Percentiles rank a stretch among this genome's conserved stretches.
Evolutionary conservation across 2,888 invertebrate genomes (phyloP).

Genomic region (Euzophera pinguis): DNA sequence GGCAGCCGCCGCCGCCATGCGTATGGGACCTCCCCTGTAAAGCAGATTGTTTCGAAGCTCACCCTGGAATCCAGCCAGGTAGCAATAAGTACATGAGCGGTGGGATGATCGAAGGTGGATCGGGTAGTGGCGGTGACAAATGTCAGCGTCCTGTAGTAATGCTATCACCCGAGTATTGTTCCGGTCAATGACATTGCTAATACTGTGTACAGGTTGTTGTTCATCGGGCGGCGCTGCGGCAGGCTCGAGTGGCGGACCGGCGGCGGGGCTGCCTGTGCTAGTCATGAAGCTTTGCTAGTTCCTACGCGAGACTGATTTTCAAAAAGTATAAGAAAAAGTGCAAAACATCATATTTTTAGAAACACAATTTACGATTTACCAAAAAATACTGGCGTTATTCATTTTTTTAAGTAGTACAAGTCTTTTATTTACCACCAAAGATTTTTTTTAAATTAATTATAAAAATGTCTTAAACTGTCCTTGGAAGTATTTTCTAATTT

Average conservation of each 20-base stretch:
- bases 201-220: constrained; percentile 62
- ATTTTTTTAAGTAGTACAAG: no score
- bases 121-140: neutral
- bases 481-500: no score
- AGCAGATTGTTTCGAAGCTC: constrained; percentile 65
- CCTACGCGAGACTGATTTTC: constrained; percentile 23
- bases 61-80: constrained; percentile 48
- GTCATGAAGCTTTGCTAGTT: constrained; percentile 67
- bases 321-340: constrained; percentile 25
- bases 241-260: constrained; percentile 38
- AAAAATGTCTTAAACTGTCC: no score
- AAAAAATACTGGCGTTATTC: no score
- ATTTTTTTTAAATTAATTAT: no score
- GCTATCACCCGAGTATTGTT: constrained; percentile 22
- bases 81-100: constrained; percentile 42
- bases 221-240: constrained; percentile 37
- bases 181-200: constrained; percentile 46
- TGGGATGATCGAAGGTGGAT: constrained; percentile 17
- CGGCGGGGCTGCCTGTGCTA: constrained; percentile 54
- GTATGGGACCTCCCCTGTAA: constrained; percentile 66
- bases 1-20: constrained; percentile 65
- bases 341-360: constrained; percentile 24
- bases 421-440: no score
- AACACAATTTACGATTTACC: no score
- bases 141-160: constrained; percentile 15